A percentile compares a stretch with the other conserved stretches of the same genome.
These are phyloP conservation scores for Murina feae DNA, from an alignment of 2,113 vertebrate species.

Conservation along the genomic window DNA sequence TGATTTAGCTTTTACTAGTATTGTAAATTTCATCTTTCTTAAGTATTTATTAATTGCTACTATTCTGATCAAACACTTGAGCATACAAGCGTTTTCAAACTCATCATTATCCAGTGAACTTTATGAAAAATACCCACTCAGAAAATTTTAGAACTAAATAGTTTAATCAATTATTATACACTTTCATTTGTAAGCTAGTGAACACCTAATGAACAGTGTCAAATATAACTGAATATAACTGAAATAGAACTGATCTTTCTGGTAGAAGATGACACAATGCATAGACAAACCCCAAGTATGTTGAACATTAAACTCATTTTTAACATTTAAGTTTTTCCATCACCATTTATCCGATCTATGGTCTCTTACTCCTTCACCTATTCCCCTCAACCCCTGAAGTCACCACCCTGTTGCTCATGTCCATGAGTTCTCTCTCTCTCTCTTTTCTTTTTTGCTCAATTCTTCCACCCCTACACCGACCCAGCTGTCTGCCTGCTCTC, in stretches of 20 bases:
- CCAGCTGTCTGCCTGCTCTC: too few species aligned
- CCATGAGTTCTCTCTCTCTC: too few species aligned
- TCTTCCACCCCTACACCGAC: too few species aligned
- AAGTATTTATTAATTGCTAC: not conserved
- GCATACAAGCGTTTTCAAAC: slow-evolving; percentile 43
- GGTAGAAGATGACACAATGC: not conserved
- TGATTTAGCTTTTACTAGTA: not conserved
- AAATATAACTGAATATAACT: slow-evolving; percentile 6
- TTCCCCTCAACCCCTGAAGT: too few species aligned
- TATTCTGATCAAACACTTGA: slow-evolving; percentile 25
- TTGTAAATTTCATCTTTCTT: not conserved
- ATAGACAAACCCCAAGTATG: not conserved
- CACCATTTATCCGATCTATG: too few species aligned
- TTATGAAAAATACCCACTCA: not conserved
- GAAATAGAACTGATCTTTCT: not conserved
- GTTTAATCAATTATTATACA: not conserved
- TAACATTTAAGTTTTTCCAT: too few species aligned
- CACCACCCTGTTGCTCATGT: too few species aligned
- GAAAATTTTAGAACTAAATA: slow-evolving; percentile 20
- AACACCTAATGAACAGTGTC: slow-evolving; percentile 12
- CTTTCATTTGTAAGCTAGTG: slow-evolving; percentile 21
- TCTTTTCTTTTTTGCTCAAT: too few species aligned
- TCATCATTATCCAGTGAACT: not conserved
- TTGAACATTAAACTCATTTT: slow-evolving; percentile 12
- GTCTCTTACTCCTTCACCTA: too few species aligned